Evolutionary conservation across 2,888 invertebrate genomes (phyloP), one percentile per base, ranked within the genome.

Genomic region (Xanthorhoe designata): DNA sequence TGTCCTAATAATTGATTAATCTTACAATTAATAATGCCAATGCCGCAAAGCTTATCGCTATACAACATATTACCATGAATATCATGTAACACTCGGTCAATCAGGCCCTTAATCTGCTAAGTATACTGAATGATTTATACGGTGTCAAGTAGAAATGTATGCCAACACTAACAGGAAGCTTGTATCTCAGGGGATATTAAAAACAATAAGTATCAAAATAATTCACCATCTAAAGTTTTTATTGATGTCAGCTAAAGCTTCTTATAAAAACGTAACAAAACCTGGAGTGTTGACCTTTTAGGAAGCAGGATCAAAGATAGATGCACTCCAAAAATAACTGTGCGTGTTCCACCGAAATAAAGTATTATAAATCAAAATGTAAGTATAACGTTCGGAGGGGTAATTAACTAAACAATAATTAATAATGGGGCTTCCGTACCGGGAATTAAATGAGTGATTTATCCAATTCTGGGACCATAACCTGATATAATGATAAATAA

Each of bases 341-440:
- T 61, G 54, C 52, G 66, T 60, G 64, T 68, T 61, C 50, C 19
- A 61, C 61, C 15, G 53, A 68, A 61, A 66, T 63, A 63, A 62
- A 61, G 45, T 57, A 52, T 13, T 56, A 71, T 72, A 69, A 72
- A 75, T 71, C 71, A 72, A 61, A 71, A 60, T 51, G 45, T 68
- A 72, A 70, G 68, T 58, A 69, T 69, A 74, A 75, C 73, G 74
- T 77, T 78, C 77, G 74, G 70, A 75, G 66, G 66, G 72, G 74
- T 75, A 76, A 78, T 78, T 77, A 78, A 75, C 74, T 57, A 73
- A 68, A 72, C 70, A 74, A 72, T 76, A 75, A 77, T 76, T 70
- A 70, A 66, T 67, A 68, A 61, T 61, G 69, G 61, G 72, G 71
- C 71, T 71, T 71, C 75, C 70, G 73, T 72, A 63, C 55, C 58